phyloP scores from a whole-genome alignment of 2,797 vertebrate species.

The Astyanax mexicanus region DNA sequence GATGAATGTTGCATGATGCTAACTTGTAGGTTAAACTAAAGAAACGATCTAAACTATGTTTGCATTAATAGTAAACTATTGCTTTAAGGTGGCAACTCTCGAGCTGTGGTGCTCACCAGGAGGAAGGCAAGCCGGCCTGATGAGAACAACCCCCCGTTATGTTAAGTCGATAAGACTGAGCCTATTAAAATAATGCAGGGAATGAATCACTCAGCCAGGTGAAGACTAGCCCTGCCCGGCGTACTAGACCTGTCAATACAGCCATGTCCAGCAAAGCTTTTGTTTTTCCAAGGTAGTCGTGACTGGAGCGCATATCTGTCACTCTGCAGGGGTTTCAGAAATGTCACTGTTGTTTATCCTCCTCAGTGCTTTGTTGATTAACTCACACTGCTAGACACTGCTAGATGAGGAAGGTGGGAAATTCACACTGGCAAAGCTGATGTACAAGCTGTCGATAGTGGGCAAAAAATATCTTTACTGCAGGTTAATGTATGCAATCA shows the following conservation, averaged over 20 bases:
- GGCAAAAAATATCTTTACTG: not conserved
- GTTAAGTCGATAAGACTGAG: conserved; percentile 47
- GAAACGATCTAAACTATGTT: too few relatives aligned
- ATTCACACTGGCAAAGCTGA: not conserved
- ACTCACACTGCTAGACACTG: not conserved
- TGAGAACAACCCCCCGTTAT: conserved; percentile 17
- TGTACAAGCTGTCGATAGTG: not conserved
- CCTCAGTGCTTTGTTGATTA: conserved; percentile 52
- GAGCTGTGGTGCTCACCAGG: conserved; percentile 9
- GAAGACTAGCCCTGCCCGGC: conserved; percentile 26
- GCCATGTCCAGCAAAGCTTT: conserved; percentile 14
- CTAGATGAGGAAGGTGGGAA: too few relatives aligned
- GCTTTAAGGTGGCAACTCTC: not conserved
- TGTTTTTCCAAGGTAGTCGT: conserved; percentile 27
- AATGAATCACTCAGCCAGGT: conserved; percentile 40
- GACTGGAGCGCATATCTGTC: conserved; percentile 31
- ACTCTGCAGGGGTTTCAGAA: conserved; percentile 15
- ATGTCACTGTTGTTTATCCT: conserved; percentile 53
- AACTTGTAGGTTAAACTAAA: too few relatives aligned
- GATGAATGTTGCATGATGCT: too few relatives aligned
- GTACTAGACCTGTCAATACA: conserved; percentile 43
- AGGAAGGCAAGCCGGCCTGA: conserved; percentile 6
- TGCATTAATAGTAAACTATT: not conserved
- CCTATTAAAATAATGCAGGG: conserved; percentile 43
- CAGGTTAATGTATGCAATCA: not conserved